phyloP scores from a whole-genome alignment of 2,797 vertebrate species.

The Eulemur albifrons region DNA sequence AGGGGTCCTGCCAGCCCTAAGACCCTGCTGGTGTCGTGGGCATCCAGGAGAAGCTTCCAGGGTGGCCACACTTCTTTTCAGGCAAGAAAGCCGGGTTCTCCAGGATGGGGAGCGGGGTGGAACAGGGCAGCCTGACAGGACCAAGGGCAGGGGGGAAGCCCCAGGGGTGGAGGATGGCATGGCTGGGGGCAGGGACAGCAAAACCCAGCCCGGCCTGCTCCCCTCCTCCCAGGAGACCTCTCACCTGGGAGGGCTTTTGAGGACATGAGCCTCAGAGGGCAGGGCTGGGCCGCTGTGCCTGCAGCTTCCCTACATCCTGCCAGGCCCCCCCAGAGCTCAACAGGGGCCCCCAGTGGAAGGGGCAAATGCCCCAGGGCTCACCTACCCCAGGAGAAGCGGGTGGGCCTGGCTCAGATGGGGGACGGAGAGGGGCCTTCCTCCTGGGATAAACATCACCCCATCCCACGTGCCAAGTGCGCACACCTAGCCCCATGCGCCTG shows the following conservation, averaged over 20 bases:
- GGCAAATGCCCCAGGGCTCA: not conserved
- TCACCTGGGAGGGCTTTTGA: not conserved
- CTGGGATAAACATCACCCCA: not conserved
- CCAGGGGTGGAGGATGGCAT: not conserved
- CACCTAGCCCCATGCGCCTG: not conserved
- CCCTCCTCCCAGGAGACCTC: not conserved
- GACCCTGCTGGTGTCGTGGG: not conserved
- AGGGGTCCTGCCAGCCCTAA: not conserved
- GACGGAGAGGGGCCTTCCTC: not conserved
- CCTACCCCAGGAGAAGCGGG: not conserved
- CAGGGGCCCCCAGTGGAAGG: not conserved
- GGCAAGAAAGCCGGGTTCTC: not conserved
- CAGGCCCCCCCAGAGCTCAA: not conserved
- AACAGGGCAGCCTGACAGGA: not conserved
- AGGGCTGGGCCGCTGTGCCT: rapidly evolving
- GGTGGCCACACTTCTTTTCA: not conserved
- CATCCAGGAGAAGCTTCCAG: not conserved
- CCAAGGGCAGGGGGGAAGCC: not conserved
- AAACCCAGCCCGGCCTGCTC: not conserved
- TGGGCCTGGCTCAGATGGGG: not conserved
- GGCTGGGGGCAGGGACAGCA: not conserved
- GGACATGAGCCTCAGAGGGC: not conserved
- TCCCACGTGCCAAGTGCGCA: not conserved
- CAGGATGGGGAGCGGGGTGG: rapidly evolving
- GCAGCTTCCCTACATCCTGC: not conserved